These are phyloP conservation scores for Seira sanloemensis DNA, from an alignment of 2,888 invertebrate genomes.

Conservation along the genomic window DNA sequence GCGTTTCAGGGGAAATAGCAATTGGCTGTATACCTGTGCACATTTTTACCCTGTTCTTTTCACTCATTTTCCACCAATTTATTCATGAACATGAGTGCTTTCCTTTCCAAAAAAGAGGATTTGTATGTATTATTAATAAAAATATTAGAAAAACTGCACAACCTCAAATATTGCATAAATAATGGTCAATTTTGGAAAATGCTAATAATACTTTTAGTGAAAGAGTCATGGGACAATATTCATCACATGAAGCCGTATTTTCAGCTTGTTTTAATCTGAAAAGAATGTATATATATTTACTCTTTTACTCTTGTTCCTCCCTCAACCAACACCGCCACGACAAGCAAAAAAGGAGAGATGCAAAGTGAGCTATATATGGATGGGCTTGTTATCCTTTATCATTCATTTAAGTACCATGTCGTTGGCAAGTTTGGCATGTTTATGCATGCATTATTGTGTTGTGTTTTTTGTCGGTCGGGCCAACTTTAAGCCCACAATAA, in stretches of 20 bases:
- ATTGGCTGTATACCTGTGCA: no score
- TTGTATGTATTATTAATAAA: background rate
- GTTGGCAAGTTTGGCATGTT: conserved; percentile 58
- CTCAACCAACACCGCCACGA: background rate
- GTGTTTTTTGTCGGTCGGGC: conserved; percentile 16
- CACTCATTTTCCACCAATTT: background rate
- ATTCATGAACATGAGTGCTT: background rate
- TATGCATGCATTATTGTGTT: conserved; percentile 43
- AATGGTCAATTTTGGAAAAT: background rate
- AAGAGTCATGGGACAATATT: background rate
- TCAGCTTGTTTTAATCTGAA: background rate
- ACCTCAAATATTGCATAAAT: background rate
- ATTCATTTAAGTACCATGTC: conserved; percentile 50
- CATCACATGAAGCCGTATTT: background rate
- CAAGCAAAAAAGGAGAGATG: background rate
- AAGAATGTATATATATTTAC: no score
- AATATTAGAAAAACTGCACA: background rate
- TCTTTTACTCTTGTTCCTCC: background rate
- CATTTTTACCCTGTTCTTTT: no score
- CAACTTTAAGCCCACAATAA: conserved; percentile 52
- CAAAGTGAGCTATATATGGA: background rate
- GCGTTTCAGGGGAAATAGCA: no score
- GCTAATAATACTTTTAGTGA: no score
- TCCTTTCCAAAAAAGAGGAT: background rate
- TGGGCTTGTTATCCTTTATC: conserved; percentile 48